A percentile compares a stretch with the other conserved stretches of the same genome.
Evolutionary conservation across 2,888 invertebrate species (phyloP).

Genomic region (Lagria hirta): DNA sequence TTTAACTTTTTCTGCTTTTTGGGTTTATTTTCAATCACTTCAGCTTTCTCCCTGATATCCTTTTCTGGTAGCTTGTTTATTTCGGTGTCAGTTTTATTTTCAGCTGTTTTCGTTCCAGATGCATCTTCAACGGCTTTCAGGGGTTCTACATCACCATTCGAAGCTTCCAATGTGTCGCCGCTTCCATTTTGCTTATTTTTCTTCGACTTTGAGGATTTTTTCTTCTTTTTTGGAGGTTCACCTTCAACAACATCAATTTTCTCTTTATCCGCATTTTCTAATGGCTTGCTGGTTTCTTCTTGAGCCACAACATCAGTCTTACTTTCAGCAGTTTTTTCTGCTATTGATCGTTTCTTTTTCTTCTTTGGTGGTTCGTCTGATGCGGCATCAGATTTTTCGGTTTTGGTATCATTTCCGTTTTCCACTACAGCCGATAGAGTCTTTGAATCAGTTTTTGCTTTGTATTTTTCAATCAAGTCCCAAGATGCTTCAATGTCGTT

Average conservation of each 20-base stretch:
- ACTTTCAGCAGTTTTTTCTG: no score
- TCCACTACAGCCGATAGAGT: no score
- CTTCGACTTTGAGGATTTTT: conserved; percentile 51
- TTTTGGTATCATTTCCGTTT: conserved; percentile 22
- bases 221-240: conserved; percentile 39
- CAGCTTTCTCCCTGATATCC: no score
- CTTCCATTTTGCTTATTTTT: conserved; percentile 38
- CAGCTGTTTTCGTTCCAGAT: conserved; percentile 11
- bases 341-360: conserved; percentile 56
- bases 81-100: conserved; percentile 14
- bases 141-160: no score
- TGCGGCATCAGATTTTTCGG: no score
- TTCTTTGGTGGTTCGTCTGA: conserved; percentile 55
- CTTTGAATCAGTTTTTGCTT: no score
- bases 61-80: no score
- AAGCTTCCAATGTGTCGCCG: no score
- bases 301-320: no score
- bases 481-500: conserved; percentile 68
- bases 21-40: no score
- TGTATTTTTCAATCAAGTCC: conserved; percentile 56
- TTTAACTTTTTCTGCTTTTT: no score
- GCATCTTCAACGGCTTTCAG: no score
- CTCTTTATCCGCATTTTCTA: conserved; percentile 2
- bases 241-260: conserved; percentile 9
- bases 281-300: conserved; percentile 46